phyloP scores from a whole-genome alignment of 1,140 invertebrate species.

The Drosophila carrolli region DNA sequence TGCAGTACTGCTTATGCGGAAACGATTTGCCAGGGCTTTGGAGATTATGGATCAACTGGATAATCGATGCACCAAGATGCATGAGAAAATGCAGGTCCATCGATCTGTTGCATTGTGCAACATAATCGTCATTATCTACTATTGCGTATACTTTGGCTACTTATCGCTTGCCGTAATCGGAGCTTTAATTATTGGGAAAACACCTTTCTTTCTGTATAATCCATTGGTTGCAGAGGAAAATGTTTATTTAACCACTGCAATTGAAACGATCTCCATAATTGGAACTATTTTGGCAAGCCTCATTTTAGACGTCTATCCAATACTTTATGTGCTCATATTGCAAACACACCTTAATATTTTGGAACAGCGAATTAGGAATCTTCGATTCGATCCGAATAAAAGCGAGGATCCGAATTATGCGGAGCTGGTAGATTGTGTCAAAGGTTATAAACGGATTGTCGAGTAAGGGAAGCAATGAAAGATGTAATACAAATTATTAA shows the following conservation, averaged over 20 bases:
- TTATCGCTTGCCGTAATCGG: no score
- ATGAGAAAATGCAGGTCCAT: no score
- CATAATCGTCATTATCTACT: no score
- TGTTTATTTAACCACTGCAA: constrained; percentile 8
- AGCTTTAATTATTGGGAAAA: no score
- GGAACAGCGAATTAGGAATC: background rate
- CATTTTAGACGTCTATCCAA: constrained; percentile 22
- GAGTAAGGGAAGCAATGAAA: constrained; percentile 1
- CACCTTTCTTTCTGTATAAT: no score
- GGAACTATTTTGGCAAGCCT: constrained; percentile 8
- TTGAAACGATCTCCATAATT: constrained; percentile 1
- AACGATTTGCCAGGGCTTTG: no score
- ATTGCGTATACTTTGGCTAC: no score
- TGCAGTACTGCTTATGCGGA: no score
- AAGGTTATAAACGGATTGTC: constrained; percentile 38
- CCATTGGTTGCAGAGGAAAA: constrained; percentile 6
- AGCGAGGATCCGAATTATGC: constrained; percentile 17
- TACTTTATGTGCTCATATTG: constrained; percentile 24
- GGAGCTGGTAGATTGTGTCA: constrained; percentile 31
- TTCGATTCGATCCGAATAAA: constrained; percentile 22
- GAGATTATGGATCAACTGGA: no score
- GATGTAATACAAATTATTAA: no score
- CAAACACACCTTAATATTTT: constrained; percentile 19
- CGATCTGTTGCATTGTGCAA: no score
- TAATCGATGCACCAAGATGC: no score